Evolutionary conservation across 1,140 invertebrate genomes (phyloP).

Genomic region (Zaprionus lachaisei): DNA sequence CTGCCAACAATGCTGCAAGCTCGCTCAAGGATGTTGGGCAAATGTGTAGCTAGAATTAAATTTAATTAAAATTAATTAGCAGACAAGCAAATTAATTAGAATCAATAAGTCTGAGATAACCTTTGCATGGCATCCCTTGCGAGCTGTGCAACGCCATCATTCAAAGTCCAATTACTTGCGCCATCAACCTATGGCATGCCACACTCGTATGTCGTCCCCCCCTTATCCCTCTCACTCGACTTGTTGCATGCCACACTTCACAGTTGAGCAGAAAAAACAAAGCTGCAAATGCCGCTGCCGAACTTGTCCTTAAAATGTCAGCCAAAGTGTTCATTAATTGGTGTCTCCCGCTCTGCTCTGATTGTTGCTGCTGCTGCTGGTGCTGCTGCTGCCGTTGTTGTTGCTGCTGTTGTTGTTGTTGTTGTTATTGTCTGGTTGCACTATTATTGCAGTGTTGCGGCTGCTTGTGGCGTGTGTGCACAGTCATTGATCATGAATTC

Average conservation of each 20-base stretch:
- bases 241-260: conserved; percentile 41
- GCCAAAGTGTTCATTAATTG: conserved; percentile 81
- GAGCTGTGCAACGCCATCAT: conserved; percentile 50
- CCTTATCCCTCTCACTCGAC: not conserved
- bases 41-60: conserved; percentile 9
- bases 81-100: conserved; percentile 10
- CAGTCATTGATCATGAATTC: conserved; percentile 82
- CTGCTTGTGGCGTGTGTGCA: conserved; percentile 64
- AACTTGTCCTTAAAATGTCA: conserved; percentile 83
- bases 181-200: conserved; percentile 52
- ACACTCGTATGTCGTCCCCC: conserved; percentile 3
- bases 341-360: conserved; percentile 54
- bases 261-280: conserved; percentile 31
- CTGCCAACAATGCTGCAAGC: conserved; percentile 32
- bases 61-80: conserved; percentile 9
- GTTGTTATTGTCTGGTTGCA: conserved; percentile 51
- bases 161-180: conserved; percentile 70
- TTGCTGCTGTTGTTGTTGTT: conserved; percentile 42
- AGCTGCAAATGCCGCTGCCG: conserved; percentile 50
- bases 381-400: conserved; percentile 37
- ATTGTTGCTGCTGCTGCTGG: conserved; percentile 42
- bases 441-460: conserved; percentile 45
- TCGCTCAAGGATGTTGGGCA: conserved; percentile 51
- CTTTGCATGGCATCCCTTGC: conserved; percentile 23
- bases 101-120: not conserved